Evolutionary conservation across 2,888 invertebrate species (phyloP).

Genomic region (Autographa gamma): DNA sequence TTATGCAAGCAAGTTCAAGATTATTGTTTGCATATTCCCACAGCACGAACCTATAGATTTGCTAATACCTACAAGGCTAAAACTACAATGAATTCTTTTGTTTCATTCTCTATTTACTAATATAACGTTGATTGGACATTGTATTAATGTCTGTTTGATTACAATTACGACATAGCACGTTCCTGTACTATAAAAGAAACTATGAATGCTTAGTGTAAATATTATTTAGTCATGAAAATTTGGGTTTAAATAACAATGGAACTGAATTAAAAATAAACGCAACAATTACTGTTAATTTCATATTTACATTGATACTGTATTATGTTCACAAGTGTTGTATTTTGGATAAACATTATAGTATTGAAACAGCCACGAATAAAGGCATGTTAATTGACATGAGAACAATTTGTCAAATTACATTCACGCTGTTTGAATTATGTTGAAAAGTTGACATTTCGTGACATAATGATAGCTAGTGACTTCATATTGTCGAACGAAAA

Average conservation of each 20-base stretch:
- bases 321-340: not conserved
- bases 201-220: not conserved
- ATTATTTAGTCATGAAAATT: not conserved
- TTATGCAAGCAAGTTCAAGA: conserved; percentile 56
- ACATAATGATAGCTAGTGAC: too few relatives aligned
- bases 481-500: too few relatives aligned
- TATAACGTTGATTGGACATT: conserved; percentile 21
- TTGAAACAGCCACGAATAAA: not conserved
- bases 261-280: not conserved
- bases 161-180: conserved; percentile 15
- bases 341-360: not conserved
- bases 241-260: not conserved
- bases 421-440: not conserved
- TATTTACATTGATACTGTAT: not conserved
- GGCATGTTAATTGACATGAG: not conserved
- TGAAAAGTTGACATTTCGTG: too few relatives aligned
- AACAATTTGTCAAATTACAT: not conserved
- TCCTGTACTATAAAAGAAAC: not conserved
- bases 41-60: conserved; percentile 42
- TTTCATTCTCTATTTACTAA: conserved; percentile 34
- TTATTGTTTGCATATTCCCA: conserved; percentile 52
- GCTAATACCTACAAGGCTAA: conserved; percentile 39
- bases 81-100: conserved; percentile 43
- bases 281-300: not conserved
- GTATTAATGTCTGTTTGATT: conserved; percentile 7